A percentile compares a stretch with the other conserved stretches of the same genome.
Conservation (phyloP, 1,140 invertebrate genomes). For the Drosophila setifemur region DNA sequence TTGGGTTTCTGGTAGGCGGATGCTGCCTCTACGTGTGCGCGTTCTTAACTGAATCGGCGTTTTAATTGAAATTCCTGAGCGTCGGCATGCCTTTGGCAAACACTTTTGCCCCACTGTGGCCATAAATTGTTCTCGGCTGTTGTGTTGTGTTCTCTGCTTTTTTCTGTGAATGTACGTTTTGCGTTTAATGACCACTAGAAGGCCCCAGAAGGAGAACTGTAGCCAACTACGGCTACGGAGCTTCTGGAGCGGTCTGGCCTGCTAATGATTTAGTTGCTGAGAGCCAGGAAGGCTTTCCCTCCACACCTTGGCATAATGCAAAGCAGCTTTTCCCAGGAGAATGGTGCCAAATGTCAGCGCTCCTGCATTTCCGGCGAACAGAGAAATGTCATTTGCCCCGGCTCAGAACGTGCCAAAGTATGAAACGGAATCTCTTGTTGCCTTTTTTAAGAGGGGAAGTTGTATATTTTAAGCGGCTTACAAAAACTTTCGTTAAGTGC, state of each 20-base stretch:
- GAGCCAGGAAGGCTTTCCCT: slow-evolving; percentile 10
- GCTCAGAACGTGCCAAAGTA: slow-evolving; percentile 49
- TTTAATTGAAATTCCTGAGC: slow-evolving; percentile 55
- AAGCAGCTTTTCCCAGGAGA: slow-evolving; percentile 6
- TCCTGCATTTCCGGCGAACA: slow-evolving; percentile 48
- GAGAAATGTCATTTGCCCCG: slow-evolving; percentile 43
- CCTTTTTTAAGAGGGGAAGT: slow-evolving; percentile 1
- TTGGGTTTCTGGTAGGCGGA: neutral
- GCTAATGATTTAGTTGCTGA: slow-evolving; percentile 75
- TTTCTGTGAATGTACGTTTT: neutral
- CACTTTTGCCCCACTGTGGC: slow-evolving; percentile 18
- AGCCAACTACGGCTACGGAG: neutral
- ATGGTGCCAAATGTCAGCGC: slow-evolving; percentile 19
- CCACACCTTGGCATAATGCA: slow-evolving; percentile 21
- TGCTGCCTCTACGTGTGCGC: neutral
- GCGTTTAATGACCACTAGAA: slow-evolving; percentile 59
- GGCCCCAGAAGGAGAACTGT: slow-evolving; percentile 5
- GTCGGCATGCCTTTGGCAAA: slow-evolving; percentile 20
- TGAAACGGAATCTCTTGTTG: slow-evolving; percentile 10
- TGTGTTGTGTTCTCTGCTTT: neutral
- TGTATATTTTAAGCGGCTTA: slow-evolving; percentile 24
- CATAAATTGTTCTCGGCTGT: slow-evolving; percentile 43
- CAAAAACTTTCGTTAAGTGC: slow-evolving; percentile 8
- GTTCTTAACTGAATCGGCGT: neutral
- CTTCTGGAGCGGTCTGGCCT: slow-evolving; percentile 28